Base-by-base conservation (phyloP, 1,140 invertebrate species). In the Antheraea pernyi region DNA sequence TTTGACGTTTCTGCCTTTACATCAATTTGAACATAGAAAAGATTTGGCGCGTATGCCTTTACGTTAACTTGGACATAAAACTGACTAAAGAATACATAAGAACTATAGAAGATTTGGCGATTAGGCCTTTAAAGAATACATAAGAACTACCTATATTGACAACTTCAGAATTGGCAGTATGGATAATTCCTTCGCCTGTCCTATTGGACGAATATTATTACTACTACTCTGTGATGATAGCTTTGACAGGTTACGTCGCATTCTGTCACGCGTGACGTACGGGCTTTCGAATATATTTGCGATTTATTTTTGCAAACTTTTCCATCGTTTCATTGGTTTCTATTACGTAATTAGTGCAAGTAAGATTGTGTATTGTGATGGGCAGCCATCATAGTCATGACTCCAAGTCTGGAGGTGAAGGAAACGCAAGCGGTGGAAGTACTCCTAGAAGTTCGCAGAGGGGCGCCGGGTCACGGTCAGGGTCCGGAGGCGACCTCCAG, bases 401-500 rank as follows among this genome's bases (percentile, higher is more conserved):
- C 36, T 16, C 39, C 18, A 84, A 85, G 70, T 73, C 76, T 48
- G 80, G 79, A 37, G 80, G 71, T 16, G 84, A 84, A 16, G 73
- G 73, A 60, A 75, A 74, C 59, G 88, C 88, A n/a, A 91, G 88
- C 63, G 89, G 89, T 10, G 69, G 80, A 16, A 91, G 83, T 60
- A 90, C 86, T n/a, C 89, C 88, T 36, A 79, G 92, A 65, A 87
- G 85, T 8, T 92, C 90, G 4, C 87, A 91, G 67, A 88, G 91
- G 69, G 92, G 92, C 10, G 87, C 93, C 71, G 92, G 92, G 13
- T 89, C 93, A 13, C 90, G 94, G 70, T 94, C 94, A 39, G 91
- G 94, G 10, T 95, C 95, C 7, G 94, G 93, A 19, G 93, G 92
- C 7, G 94, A 95, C 77, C 90, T 94, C 48, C 93, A 94, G 65